phyloP scores from a whole-genome alignment of 2,888 invertebrate species.

The Euzophera pinguis region DNA sequence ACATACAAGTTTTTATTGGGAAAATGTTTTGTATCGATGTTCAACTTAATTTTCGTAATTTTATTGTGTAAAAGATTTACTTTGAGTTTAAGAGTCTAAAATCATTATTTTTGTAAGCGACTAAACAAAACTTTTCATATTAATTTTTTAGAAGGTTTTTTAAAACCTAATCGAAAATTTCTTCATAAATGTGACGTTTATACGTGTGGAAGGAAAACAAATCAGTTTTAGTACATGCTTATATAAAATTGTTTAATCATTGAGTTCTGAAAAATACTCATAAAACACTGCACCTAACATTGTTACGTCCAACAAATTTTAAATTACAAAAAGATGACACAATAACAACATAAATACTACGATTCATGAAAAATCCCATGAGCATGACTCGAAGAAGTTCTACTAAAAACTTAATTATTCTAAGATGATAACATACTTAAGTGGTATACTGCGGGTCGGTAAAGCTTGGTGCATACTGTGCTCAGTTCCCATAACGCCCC shows the following conservation, averaged over 20 bases:
- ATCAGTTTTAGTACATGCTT: no score
- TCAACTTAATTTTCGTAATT: background rate
- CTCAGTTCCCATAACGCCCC: slow-evolving; percentile 80
- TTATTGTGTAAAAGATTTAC: background rate
- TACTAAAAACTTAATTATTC: slow-evolving; percentile 37
- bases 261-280: no score
- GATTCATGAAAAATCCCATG: slow-evolving; percentile 7
- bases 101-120: no score
- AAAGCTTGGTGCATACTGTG: slow-evolving; percentile 65
- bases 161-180: no score
- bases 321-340: background rate
- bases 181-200: no score
- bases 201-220: no score
- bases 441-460: slow-evolving; percentile 60
- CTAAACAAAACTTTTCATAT: no score
- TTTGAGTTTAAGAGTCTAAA: no score
- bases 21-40: background rate
- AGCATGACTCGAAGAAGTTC: slow-evolving; percentile 12
- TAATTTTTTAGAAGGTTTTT: no score
- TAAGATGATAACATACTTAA: slow-evolving; percentile 57
- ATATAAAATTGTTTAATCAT: no score
- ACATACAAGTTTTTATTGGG: background rate
- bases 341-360: background rate
- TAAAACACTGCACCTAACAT: no score
- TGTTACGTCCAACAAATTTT: no score